A percentile compares a stretch with the other conserved stretches of the same genome.
phyloP scores from a whole-genome alignment of 2,888 invertebrate species.

The Cinara cedri region DNA sequence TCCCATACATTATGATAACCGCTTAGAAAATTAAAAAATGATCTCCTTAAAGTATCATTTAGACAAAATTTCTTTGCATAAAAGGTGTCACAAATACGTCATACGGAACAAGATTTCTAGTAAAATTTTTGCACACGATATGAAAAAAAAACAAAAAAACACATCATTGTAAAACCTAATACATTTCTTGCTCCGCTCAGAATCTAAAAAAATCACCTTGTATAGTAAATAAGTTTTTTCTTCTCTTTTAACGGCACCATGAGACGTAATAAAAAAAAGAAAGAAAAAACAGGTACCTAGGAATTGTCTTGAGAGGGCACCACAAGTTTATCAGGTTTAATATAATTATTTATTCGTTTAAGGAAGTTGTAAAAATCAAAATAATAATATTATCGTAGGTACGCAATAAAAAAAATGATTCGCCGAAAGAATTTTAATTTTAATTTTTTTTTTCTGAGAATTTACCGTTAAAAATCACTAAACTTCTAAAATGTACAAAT shows the following conservation, averaged over 20 bases:
- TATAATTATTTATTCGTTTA: conserved; percentile 6
- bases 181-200: too few relatives aligned
- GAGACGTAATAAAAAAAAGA: conserved; percentile 8
- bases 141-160: too few relatives aligned
- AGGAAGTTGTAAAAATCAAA: conserved; percentile 16
- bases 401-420: neutral
- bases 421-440: neutral
- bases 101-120: too few relatives aligned
- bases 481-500: too few relatives aligned
- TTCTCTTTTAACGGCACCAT: neutral
- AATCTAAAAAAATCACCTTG: too few relatives aligned
- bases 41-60: too few relatives aligned
- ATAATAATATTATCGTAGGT: neutral
- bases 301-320: neutral
- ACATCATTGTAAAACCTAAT: neutral
- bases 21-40: too few relatives aligned
- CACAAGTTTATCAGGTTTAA: neutral
- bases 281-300: conserved; percentile 34
- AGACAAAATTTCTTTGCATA: too few relatives aligned
- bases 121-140: too few relatives aligned
- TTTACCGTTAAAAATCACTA: neutral
- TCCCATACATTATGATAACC: too few relatives aligned
- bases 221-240: neutral
- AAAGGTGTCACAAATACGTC: too few relatives aligned
- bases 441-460: neutral